Evolutionary conservation across 2,113 vertebrate species (phyloP), one percentile per base, ranked within the genome.

Genomic region (Crocuta crocuta): DNA sequence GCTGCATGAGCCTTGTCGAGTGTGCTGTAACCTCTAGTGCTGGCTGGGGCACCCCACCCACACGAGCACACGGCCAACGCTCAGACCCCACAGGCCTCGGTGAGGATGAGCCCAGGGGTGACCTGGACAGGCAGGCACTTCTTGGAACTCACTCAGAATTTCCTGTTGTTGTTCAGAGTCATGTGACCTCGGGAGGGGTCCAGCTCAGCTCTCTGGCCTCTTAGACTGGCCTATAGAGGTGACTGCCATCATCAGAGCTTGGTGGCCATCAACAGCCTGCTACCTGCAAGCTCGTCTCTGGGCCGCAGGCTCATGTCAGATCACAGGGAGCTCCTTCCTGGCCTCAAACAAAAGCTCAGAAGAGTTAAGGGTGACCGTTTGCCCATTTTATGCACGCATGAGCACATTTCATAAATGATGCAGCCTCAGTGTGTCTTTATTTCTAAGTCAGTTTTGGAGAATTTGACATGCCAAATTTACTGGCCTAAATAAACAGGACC

Each of bases 11-110:
- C 55, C n/a, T 53, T 10, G 28, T 48, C 19, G 0, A 3, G 0
- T 7, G 2, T 35, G 28, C 66, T 65, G 10, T 23, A 0, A 5
- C 7, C n/a, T 5, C 61, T n/a, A 11, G 31, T 33, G 24, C 23
- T 63, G 71, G 53, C 53, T 89, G 0, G 3, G 53, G 43, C 35
- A 21, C 35, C 0, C 1, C 0, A 2, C 12, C 26, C 74, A 4
- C 10, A 24, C 35, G 13, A 50, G 26, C 4, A 24, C 39, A 10
- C 26, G 10, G 65, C 61, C 13, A 45, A 4, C 0, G 12, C 45
- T 74, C 24, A 70, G 7, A 31, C 55, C 26, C 3, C 10, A 39
- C 4, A 16, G 63, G 48, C 39, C 10, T 17, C 70, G 31, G 0
- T 0, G 16, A 48, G n/a, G 26, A 13, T 65, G 28, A 33, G 2